These are phyloP conservation scores for Nymphalis io DNA, from an alignment of 1,140 invertebrate species.

Conservation along the genomic window DNA sequence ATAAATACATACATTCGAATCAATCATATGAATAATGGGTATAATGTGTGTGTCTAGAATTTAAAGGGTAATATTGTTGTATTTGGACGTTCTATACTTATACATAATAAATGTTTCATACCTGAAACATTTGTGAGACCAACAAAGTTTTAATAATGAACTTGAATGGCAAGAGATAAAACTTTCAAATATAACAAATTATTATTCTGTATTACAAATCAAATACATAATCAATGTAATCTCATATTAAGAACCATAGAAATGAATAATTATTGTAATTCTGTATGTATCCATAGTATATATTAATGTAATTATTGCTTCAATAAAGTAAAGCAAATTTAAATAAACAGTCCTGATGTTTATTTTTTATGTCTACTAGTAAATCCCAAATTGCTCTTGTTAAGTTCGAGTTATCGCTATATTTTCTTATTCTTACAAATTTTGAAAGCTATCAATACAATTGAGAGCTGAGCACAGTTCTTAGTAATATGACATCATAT, in stretches of 20 bases:
- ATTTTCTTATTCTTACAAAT: too few species aligned
- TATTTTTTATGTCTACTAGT: slow-evolving; percentile 15
- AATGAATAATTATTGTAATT: slow-evolving; percentile 42
- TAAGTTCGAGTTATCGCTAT: too few species aligned
- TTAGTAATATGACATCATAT: too few species aligned
- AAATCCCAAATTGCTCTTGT: neutral
- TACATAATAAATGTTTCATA: slow-evolving; percentile 3
- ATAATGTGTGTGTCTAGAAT: slow-evolving; percentile 22
- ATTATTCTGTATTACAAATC: slow-evolving; percentile 35
- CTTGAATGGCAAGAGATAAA: slow-evolving; percentile 4
- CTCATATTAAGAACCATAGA: slow-evolving; percentile 42
- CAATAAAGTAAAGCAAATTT: slow-evolving; percentile 71
- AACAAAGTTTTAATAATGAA: neutral
- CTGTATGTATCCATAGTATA: slow-evolving; percentile 59
- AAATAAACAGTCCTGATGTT: slow-evolving; percentile 37
- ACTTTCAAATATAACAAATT: slow-evolving; percentile 31
- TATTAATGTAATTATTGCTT: slow-evolving; percentile 71
- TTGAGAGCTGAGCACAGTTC: too few species aligned
- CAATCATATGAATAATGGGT: slow-evolving; percentile 17
- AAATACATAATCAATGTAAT: slow-evolving; percentile 57
- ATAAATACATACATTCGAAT: slow-evolving; percentile 22
- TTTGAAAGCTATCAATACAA: too few species aligned
- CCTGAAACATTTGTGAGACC: neutral
- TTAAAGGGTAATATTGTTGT: slow-evolving; percentile 22
- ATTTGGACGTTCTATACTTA: slow-evolving; percentile 27